phyloP scores from a whole-genome alignment of 2,113 vertebrate genomes.

The Arvicanthis niloticus region DNA sequence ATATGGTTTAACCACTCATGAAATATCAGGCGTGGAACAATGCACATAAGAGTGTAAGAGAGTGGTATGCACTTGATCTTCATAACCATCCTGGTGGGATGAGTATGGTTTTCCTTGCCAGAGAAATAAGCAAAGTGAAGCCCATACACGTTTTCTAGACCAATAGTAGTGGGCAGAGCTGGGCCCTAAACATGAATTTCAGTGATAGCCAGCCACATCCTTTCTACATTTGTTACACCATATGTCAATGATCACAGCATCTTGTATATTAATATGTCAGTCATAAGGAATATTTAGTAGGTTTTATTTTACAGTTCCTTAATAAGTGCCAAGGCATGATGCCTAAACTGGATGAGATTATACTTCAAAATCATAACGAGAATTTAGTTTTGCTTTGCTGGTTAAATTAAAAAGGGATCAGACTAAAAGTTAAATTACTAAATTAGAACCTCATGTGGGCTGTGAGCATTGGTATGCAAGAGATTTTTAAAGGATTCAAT shows the following conservation, averaged over 20 bases:
- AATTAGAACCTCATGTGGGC: background rate
- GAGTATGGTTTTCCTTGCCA: background rate
- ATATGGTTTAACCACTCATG: background rate
- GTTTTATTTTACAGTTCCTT: background rate
- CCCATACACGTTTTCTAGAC: background rate
- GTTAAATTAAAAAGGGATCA: slow-evolving; percentile 46
- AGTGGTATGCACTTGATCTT: background rate
- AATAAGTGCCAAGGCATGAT: background rate
- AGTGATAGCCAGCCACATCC: background rate
- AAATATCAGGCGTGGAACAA: background rate
- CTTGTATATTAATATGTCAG: background rate
- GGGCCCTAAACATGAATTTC: background rate
- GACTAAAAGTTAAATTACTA: slow-evolving; percentile 45
- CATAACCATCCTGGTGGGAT: background rate
- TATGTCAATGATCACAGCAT: background rate
- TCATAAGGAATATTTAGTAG: background rate
- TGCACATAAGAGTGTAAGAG: accelerated
- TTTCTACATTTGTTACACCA: background rate
- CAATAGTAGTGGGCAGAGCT: background rate
- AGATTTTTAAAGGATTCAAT: background rate
- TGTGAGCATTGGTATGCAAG: background rate
- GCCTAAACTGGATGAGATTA: slow-evolving; percentile 6
- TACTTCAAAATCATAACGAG: slow-evolving; percentile 43
- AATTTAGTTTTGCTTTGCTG: slow-evolving; percentile 36
- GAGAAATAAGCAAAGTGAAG: background rate